phyloP scores from a whole-genome alignment of 92 coral and sea anemone species.

The Pocillopora grandis region DNA sequence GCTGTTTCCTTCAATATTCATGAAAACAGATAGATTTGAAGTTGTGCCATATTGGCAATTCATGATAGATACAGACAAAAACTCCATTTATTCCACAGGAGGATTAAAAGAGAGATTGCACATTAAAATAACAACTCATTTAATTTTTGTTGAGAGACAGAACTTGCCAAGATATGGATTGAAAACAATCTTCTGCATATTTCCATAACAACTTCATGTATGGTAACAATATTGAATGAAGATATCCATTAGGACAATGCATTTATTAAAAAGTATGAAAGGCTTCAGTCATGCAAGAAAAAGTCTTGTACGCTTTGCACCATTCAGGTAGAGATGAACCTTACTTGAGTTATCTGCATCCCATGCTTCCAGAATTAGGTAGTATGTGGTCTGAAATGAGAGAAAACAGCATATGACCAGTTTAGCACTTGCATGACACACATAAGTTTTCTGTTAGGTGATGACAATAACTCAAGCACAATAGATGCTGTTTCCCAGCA shows the following conservation, averaged over 20 bases:
- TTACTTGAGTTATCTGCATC: constrained; percentile 83
- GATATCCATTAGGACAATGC: constrained; percentile 7
- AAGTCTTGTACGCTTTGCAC: not conserved
- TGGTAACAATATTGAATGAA: constrained; percentile 19
- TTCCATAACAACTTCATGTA: constrained; percentile 7
- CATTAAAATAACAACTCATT: too few species aligned
- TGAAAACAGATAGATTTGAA: too few species aligned
- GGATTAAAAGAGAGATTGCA: too few species aligned
- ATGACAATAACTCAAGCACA: constrained; percentile 6
- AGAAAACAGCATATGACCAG: not conserved
- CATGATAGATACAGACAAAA: too few species aligned
- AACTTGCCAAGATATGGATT: not conserved
- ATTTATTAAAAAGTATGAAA: not conserved
- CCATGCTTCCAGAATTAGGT: constrained; percentile 81
- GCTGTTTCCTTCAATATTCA: too few species aligned
- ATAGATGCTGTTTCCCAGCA: not conserved
- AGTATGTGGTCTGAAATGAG: constrained; percentile 78
- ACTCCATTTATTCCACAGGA: too few species aligned
- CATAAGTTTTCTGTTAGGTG: not conserved
- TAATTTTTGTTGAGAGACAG: too few species aligned
- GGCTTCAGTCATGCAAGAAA: constrained; percentile 27
- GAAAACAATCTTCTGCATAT: not conserved
- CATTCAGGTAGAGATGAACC: constrained; percentile 7
- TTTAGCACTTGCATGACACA: constrained; percentile 14
- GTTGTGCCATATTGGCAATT: too few species aligned